Evolutionary conservation across 2,888 invertebrate species (phyloP), one percentile per base, ranked within the genome.

Genomic region (Abscondita cerata): DNA sequence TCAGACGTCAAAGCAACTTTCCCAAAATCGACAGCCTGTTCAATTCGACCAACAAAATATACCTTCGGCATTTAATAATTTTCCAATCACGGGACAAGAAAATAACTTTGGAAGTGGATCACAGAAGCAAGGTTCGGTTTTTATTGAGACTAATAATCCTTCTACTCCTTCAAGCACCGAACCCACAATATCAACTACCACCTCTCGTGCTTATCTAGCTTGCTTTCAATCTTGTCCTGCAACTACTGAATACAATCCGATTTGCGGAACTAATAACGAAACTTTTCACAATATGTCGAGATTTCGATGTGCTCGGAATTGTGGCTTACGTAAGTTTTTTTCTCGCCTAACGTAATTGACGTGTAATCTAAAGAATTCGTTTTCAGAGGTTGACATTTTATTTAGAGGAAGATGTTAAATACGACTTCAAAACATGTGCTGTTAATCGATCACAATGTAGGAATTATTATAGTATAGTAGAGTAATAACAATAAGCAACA

Each of bases 291-390:
- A 58, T 18, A n/a, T 6, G 9, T 9, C 20, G n/a, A 47, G 34
- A 58, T 31, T 62, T 4, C 2, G 13, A 33, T 62, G 62, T 20
- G 62, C 62, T 2, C 48, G 53, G 19, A 8, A 51, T 15, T 62
- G 62, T 33, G 62, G 62, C 8, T 19, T 47, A 25, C 19, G 62
- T 62, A 58, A 55, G 55, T 44, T 12, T 33, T 11, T 31, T 31
- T 31, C 9, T 31, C 6, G 9, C 9, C 9, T 31, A 9, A 6
- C 9, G 31, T 31, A 31, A 31, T 6, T n/a, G n/a, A n/a, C n/a
- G 9, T 6, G 6, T 31, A 31, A 31, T 31, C 9, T 31, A 31
- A 31, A 31, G 2, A 36, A 36, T 9, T 51, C 25, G 16, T 47
- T 47, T 25, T 16, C n/a, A 47, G 47, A 2, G 11, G 36, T 36